phyloP scores from a whole-genome alignment of 2,113 vertebrate genomes.

The Cromileptes altivelis region DNA sequence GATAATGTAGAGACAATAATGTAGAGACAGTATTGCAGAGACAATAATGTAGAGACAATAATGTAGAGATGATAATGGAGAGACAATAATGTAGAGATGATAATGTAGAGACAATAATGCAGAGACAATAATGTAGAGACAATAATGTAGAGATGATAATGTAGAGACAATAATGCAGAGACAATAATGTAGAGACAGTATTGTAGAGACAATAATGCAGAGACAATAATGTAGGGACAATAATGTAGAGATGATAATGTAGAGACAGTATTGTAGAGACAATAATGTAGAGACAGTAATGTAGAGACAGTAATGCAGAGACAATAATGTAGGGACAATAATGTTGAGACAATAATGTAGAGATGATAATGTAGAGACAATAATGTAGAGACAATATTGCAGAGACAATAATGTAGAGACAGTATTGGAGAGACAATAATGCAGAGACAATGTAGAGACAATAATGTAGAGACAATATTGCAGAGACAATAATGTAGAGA shows the following conservation, averaged over 20 bases:
- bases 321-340: too few relatives aligned
- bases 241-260: too few relatives aligned
- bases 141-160: background rate
- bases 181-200: background rate
- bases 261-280: too few relatives aligned
- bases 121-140: background rate
- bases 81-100: background rate
- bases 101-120: background rate
- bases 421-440: too few relatives aligned
- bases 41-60: background rate
- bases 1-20: too few relatives aligned
- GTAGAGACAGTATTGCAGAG: too few relatives aligned
- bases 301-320: background rate
- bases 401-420: background rate
- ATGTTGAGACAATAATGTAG: background rate
- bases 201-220: too few relatives aligned
- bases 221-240: too few relatives aligned
- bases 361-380: background rate
- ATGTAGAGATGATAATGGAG: background rate
- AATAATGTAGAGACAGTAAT: background rate
- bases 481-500: too few relatives aligned
- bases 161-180: background rate
- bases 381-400: background rate
- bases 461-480: too few relatives aligned
- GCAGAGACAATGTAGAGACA: too few relatives aligned